These are phyloP conservation scores for Trichogramma evanescens DNA, from an alignment of 2,888 invertebrate genomes.

Conservation along the genomic window DNA sequence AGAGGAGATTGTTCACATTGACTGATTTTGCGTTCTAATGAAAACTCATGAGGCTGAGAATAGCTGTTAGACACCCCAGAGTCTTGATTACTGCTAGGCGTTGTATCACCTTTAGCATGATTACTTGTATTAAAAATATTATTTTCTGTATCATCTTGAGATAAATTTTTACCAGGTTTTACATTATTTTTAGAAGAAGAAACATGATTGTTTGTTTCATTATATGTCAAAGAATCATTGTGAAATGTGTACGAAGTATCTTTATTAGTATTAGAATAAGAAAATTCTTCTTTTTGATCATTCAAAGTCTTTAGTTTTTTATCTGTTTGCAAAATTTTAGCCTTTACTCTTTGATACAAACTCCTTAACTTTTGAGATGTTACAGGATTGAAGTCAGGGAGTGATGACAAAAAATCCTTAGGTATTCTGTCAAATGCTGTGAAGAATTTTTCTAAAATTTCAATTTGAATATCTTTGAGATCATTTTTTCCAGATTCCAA, in stretches of 20 bases:
- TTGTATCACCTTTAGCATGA: no score
- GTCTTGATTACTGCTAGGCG: background rate
- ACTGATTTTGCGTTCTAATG: background rate
- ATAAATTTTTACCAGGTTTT: no score
- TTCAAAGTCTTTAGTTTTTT: conserved; percentile 29
- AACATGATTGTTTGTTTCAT: background rate
- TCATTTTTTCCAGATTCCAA: conserved; percentile 29
- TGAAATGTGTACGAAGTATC: conserved; percentile 30
- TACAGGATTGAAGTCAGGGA: conserved; percentile 56
- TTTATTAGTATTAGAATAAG: conserved; percentile 5
- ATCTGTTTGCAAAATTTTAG: conserved; percentile 49
- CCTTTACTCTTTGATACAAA: conserved; percentile 55
- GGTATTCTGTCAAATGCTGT: conserved; percentile 60
- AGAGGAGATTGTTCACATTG: background rate
- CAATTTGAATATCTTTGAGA: conserved; percentile 53
- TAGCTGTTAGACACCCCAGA: background rate
- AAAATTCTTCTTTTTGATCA: conserved; percentile 7
- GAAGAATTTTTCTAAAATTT: conserved; percentile 59
- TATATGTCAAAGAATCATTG: conserved; percentile 31
- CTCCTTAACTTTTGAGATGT: conserved; percentile 55
- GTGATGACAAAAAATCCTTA: conserved; percentile 53
- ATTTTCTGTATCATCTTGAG: no score
- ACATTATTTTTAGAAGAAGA: no score
- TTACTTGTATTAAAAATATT: no score
- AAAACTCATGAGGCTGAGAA: background rate